phyloP scores from a whole-genome alignment of 2,797 vertebrate genomes.

The Lutjanus campechanus region DNA sequence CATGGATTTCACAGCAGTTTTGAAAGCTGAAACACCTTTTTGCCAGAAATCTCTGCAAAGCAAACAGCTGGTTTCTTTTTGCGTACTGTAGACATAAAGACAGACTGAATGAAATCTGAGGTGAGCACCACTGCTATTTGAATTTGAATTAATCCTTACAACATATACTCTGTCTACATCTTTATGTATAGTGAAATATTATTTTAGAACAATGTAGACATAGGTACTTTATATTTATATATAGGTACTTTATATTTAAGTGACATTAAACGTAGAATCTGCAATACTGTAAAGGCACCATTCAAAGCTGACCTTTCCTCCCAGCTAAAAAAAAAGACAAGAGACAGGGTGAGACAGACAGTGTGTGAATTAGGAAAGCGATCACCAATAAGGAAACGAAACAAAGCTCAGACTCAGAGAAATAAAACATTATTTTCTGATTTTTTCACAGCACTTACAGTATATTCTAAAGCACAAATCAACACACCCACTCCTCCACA shows the following conservation, averaged over 20 bases:
- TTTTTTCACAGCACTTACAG: too few species aligned
- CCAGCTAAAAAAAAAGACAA: too few species aligned
- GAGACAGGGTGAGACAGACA: too few species aligned
- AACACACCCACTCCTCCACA: too few species aligned
- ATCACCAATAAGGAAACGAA: too few species aligned
- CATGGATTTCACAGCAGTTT: not conserved
- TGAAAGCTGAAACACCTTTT: not conserved
- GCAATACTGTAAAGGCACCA: too few species aligned
- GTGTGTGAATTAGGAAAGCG: too few species aligned
- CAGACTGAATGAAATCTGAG: not conserved
- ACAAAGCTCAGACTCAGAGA: too few species aligned
- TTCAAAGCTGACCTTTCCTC: too few species aligned
- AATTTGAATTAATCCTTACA: not conserved
- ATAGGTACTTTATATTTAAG: not conserved
- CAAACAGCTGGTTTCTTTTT: slow-evolving; percentile 17
- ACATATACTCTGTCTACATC: not conserved
- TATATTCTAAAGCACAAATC: too few species aligned
- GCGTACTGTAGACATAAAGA: not conserved
- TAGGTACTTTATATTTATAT: not conserved
- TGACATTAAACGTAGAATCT: not conserved
- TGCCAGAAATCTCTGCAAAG: not conserved
- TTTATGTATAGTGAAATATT: not conserved
- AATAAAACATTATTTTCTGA: too few species aligned
- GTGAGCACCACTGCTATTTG: not conserved
- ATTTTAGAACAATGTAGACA: not conserved